These are phyloP conservation scores for Cyprinodon tularosa DNA, from an alignment of 2,113 vertebrate genomes.

Conservation along the genomic window DNA sequence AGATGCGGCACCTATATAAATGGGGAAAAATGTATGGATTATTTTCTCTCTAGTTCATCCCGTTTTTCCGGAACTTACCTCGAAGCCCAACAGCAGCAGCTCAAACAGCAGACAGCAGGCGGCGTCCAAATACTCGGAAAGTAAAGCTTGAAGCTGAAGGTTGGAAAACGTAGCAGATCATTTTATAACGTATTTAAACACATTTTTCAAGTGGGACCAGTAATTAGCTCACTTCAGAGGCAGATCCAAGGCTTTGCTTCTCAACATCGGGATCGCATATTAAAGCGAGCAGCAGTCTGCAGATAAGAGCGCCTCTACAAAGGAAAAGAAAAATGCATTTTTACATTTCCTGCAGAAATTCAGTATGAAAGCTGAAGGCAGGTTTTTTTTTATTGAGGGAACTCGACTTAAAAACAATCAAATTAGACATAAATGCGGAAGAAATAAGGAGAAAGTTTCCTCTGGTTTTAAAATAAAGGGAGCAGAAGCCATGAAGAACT, in stretches of 20 bases:
- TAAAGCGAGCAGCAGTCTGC: slow-evolving; percentile 70
- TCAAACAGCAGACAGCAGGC: slow-evolving; percentile 76
- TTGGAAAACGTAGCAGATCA: not conserved
- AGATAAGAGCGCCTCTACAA: slow-evolving; percentile 68
- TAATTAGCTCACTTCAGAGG: slow-evolving; percentile 54
- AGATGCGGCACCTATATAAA: no score
- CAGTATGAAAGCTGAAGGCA: not conserved
- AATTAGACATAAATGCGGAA: not conserved
- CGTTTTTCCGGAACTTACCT: slow-evolving; percentile 56
- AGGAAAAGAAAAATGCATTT: not conserved
- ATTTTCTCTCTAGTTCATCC: no score
- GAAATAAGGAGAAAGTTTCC: no score
- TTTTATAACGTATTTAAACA: not conserved
- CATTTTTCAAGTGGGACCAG: not conserved
- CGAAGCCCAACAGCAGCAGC: slow-evolving; percentile 73
- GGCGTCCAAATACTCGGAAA: slow-evolving; percentile 73
- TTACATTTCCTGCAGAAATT: not conserved
- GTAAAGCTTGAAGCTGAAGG: slow-evolving; percentile 58
- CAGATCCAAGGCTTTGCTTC: not conserved
- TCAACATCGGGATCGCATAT: slow-evolving; percentile 65
- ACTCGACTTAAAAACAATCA: not conserved
- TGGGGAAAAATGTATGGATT: no score
- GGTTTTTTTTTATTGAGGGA: no score
- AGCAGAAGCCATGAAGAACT: no score
- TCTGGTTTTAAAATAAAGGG: no score